Percentiles rank a stretch among this genome's conserved stretches.
phyloP scores from a whole-genome alignment of 2,113 vertebrate species.

The Synchiropus splendidus region DNA sequence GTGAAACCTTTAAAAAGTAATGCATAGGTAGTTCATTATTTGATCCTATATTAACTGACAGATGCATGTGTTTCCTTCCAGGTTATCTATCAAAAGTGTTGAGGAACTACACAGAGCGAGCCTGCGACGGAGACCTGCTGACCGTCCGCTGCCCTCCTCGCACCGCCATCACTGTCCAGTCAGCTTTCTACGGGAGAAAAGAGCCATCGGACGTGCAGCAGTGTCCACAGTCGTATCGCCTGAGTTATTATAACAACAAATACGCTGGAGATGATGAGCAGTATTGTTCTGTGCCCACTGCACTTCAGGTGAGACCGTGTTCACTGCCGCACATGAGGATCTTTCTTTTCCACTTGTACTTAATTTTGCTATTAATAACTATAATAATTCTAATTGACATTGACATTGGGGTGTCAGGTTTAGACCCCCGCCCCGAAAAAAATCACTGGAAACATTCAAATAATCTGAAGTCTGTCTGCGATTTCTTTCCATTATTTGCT shows the following conservation, averaged over 20 bases:
- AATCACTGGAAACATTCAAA: no score
- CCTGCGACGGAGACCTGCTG: slow-evolving; percentile 81
- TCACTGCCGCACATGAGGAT: no score
- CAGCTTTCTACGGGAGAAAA: slow-evolving; percentile 79
- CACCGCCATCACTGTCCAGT: slow-evolving; percentile 83
- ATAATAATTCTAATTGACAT: neutral
- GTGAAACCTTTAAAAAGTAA: no score
- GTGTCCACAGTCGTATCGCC: slow-evolving; percentile 68
- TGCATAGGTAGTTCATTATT: neutral
- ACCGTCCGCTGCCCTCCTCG: slow-evolving; percentile 79
- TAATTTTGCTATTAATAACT: no score
- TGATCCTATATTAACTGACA: slow-evolving; percentile 1
- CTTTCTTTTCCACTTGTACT: no score
- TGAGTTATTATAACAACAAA: slow-evolving; percentile 40
- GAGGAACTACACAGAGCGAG: slow-evolving; percentile 79
- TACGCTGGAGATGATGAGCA: slow-evolving; percentile 61
- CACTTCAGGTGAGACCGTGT: slow-evolving; percentile 71
- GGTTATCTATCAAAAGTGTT: slow-evolving; percentile 78
- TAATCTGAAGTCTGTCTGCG: no score
- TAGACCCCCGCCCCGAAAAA: no score
- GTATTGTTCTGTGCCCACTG: slow-evolving; percentile 76
- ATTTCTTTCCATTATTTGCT: no score
- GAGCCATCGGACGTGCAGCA: slow-evolving; percentile 64
- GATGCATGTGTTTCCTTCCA: slow-evolving; percentile 27
- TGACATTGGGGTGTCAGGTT: no score